Conservation (phyloP, 2,888 invertebrate species). For the Phaonia tiefii region DNA sequence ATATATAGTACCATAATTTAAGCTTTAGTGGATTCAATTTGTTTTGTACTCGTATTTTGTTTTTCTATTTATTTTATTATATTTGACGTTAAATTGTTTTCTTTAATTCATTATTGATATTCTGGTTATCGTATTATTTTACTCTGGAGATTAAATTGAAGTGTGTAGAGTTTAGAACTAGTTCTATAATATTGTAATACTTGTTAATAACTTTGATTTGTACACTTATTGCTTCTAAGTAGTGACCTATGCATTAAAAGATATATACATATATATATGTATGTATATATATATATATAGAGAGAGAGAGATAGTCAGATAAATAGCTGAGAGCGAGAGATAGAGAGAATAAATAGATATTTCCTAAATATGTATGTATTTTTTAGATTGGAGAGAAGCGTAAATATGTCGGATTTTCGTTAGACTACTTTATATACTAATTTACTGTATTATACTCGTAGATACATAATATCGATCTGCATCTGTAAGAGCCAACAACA, state of each 20-base stretch:
- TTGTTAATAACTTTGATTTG: conserved; percentile 31
- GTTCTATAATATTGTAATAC: not conserved
- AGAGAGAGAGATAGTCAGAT: not conserved
- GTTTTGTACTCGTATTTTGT: conserved; percentile 62
- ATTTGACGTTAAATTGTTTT: too few relatives aligned
- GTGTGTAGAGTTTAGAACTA: conserved; percentile 35
- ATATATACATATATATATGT: too few relatives aligned
- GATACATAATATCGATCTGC: too few relatives aligned
- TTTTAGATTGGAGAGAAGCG: conserved; percentile 32
- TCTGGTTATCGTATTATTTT: conserved; percentile 28
- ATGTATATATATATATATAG: conserved; percentile 15
- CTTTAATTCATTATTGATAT: conserved; percentile 59
- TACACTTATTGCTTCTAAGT: conserved; percentile 59
- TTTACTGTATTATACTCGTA: too few relatives aligned
- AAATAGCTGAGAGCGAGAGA: not conserved
- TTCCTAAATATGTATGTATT: conserved; percentile 16
- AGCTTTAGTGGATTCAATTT: conserved; percentile 27
- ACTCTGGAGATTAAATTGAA: conserved; percentile 1
- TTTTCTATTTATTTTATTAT: not conserved
- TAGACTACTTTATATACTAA: not conserved
- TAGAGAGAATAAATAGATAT: conserved; percentile 1
- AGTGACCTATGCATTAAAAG: conserved; percentile 16
- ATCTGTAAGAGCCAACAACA: too few relatives aligned
- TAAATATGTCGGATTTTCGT: not conserved
- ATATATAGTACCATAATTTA: conserved; percentile 46